Conservation (phyloP, 2,888 invertebrate species). For the Lochmaea crataegi region DNA sequence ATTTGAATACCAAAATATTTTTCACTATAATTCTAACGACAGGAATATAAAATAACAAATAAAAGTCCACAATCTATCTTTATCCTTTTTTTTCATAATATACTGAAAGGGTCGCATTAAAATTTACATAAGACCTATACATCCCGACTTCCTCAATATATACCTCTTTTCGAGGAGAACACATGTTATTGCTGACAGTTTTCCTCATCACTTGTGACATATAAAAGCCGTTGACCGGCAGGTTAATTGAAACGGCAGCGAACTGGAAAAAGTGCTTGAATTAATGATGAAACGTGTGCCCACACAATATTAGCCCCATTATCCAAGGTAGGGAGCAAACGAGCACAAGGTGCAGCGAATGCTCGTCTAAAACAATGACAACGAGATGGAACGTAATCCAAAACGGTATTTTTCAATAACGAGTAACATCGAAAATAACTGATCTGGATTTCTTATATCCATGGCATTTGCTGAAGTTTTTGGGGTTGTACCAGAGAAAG, state of each 20-base stretch:
- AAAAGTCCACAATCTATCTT: too few species aligned
- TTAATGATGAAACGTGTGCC: constrained; percentile 48
- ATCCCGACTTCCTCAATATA: not conserved
- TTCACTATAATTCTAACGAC: too few species aligned
- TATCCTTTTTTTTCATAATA: too few species aligned
- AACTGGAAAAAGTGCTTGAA: constrained; percentile 47
- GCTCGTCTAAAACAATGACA: not conserved
- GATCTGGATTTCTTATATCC: too few species aligned
- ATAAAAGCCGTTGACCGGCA: constrained; percentile 43
- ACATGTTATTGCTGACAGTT: constrained; percentile 21
- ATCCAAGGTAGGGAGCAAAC: constrained; percentile 20
- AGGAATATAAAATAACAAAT: too few species aligned
- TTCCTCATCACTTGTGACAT: constrained; percentile 14
- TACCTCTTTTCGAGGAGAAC: constrained; percentile 3
- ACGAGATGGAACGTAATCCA: not conserved
- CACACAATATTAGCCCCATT: constrained; percentile 45
- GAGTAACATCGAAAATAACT: not conserved
- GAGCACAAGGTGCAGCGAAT: not conserved
- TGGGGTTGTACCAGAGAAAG: too few species aligned
- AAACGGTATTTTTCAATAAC: not conserved
- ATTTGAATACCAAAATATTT: too few species aligned
- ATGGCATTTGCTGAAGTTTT: too few species aligned
- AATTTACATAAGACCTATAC: not conserved
- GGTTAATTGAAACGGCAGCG: constrained; percentile 46
- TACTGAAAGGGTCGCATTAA: not conserved